Evolutionary conservation across 1,140 invertebrate genomes (phyloP).

Genomic region (Sitophilus oryzae): DNA sequence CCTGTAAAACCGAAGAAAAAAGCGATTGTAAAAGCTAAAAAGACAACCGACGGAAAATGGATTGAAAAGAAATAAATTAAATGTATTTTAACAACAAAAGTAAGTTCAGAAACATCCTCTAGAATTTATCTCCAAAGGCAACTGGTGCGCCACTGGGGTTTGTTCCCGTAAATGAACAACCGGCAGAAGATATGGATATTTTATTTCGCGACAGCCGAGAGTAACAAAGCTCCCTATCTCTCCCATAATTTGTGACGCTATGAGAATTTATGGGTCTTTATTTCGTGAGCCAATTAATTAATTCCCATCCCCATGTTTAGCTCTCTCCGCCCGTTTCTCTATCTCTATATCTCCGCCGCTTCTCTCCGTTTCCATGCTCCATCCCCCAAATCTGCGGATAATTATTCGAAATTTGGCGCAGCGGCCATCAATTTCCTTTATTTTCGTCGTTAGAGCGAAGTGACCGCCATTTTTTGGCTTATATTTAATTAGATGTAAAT

Average conservation of each 20-base stretch:
- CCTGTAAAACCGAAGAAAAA: too few species aligned
- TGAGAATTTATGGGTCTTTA: conserved; percentile 45
- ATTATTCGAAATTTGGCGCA: conserved; percentile 10
- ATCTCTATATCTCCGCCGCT: too few species aligned
- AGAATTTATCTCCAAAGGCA: too few species aligned
- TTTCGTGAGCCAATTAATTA: conserved; percentile 47
- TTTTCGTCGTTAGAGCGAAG: too few species aligned
- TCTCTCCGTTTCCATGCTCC: background rate
- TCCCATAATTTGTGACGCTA: conserved; percentile 45
- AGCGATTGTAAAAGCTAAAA: too few species aligned
- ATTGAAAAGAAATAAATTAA: too few species aligned
- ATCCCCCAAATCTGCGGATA: conserved; percentile 4
- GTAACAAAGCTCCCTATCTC: conserved; percentile 39
- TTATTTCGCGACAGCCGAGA: conserved; percentile 40
- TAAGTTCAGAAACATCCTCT: too few species aligned
- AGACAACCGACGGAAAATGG: too few species aligned
- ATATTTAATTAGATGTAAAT: too few species aligned
- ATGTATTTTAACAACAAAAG: too few species aligned
- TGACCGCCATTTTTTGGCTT: too few species aligned
- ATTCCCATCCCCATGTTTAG: conserved; percentile 41
- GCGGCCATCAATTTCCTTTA: too few species aligned
- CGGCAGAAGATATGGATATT: conserved; percentile 42
- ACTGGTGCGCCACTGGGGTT: background rate
- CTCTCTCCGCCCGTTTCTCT: background rate
- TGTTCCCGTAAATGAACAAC: conserved; percentile 9